phyloP scores from a whole-genome alignment of 2,797 vertebrate genomes.

The Brotula barbata region DNA sequence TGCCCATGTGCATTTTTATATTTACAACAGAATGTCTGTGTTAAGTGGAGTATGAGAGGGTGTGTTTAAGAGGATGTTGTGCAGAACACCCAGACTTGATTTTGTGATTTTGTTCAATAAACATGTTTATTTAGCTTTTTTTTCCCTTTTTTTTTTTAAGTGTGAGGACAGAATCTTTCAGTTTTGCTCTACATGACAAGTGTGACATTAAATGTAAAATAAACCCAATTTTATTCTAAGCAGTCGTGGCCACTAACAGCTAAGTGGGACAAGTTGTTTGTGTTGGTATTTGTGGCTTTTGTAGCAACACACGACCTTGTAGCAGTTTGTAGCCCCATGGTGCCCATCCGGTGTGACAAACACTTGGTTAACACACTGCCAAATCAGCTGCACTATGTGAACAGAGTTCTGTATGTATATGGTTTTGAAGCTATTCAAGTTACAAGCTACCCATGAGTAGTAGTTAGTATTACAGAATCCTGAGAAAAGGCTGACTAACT shows the following conservation, averaged over 20 bases:
- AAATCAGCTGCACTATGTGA: conserved; percentile 21
- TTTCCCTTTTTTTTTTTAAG: not conserved
- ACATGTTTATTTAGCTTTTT: too few species aligned
- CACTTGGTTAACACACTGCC: conserved; percentile 48
- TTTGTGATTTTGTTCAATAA: too few species aligned
- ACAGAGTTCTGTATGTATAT: not conserved
- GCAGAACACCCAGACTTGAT: conserved; percentile 53
- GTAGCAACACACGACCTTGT: conserved; percentile 53
- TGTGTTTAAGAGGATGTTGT: conserved; percentile 46
- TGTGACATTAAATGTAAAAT: not conserved
- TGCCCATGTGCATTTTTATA: conserved; percentile 13
- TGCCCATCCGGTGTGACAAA: conserved; percentile 57
- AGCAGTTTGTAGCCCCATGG: conserved; percentile 47
- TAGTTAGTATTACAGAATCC: too few species aligned
- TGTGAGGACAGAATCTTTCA: not conserved
- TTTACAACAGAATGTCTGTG: conserved; percentile 42
- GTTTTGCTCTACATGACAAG: not conserved
- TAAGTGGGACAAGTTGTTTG: not conserved
- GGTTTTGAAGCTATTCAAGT: too few species aligned
- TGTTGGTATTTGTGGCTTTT: conserved; percentile 8
- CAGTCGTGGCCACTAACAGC: not conserved
- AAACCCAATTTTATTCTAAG: not conserved
- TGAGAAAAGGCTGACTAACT: too few species aligned
- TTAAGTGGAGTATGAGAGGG: conserved; percentile 43
- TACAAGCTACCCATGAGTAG: too few species aligned